These are phyloP conservation scores for Aurelia aurita DNA, from an alignment of 30 jellyfish, hydroid and myxozoan species.

Conservation along the genomic window DNA sequence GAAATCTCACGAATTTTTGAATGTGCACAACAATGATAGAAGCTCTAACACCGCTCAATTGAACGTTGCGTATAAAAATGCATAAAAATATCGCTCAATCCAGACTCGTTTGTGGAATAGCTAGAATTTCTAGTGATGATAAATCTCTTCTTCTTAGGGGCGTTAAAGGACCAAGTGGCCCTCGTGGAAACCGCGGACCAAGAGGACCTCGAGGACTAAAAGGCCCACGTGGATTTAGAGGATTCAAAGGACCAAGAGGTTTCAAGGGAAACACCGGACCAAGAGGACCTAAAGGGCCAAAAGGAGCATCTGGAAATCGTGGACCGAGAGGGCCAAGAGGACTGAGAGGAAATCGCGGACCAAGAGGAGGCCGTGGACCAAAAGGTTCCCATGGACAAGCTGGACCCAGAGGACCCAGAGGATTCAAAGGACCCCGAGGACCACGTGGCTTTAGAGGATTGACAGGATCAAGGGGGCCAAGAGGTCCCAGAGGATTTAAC, in stretches of 20 bases:
- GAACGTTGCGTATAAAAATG: no score
- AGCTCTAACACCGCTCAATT: no score
- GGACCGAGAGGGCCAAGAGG: constrained; percentile 25
- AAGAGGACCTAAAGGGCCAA: background rate
- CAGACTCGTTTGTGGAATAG: no score
- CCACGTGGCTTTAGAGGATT: background rate
- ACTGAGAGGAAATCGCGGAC: constrained; percentile 3
- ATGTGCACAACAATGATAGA: no score
- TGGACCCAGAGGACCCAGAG: constrained; percentile 42
- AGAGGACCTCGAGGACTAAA: no score
- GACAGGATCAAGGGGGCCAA: background rate
- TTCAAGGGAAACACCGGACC: constrained; percentile 38
- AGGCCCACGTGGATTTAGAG: no score
- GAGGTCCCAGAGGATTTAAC: constrained; percentile 8
- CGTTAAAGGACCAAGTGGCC: no score
- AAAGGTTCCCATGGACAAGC: constrained; percentile 38
- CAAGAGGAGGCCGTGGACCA: background rate
- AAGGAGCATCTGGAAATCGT: background rate
- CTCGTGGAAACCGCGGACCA: no score
- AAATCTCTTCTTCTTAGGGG: no score
- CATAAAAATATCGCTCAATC: no score
- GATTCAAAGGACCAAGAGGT: constrained; percentile 32
- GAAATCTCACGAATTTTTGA: no score
- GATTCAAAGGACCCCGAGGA: background rate
- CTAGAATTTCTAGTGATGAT: no score